phyloP scores from a whole-genome alignment of 1,140 invertebrate genomes.

The Myzus persicae region DNA sequence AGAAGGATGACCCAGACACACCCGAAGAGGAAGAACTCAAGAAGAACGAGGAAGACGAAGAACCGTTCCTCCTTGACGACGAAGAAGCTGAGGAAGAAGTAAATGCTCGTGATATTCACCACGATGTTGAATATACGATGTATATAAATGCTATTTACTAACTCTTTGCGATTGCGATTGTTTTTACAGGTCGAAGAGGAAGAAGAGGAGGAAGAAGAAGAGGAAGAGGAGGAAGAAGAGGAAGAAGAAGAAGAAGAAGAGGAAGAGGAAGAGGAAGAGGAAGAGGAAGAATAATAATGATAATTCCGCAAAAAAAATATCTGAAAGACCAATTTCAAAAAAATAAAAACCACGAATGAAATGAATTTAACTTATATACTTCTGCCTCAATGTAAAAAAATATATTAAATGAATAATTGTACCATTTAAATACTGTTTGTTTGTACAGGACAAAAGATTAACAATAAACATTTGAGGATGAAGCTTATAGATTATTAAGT shows the following conservation, averaged over 20 bases:
- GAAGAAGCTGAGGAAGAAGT: constrained; percentile 60
- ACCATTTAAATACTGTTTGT: constrained; percentile 45
- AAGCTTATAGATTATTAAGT: constrained; percentile 35
- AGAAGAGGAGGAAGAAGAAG: constrained; percentile 60
- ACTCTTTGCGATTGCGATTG: not conserved
- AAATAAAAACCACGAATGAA: constrained; percentile 1
- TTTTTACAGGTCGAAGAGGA: constrained; percentile 59
- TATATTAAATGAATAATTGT: constrained; percentile 48
- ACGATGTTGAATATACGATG: not conserved
- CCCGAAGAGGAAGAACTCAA: constrained; percentile 84
- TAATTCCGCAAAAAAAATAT: not conserved
- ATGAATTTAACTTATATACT: constrained; percentile 18
- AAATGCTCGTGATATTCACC: not conserved
- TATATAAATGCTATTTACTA: not conserved
- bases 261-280: constrained; percentile 60
- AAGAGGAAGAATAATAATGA: constrained; percentile 58
- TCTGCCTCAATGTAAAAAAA: constrained; percentile 57
- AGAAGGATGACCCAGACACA: constrained; percentile 83
- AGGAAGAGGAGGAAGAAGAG: constrained; percentile 59
- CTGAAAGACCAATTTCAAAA: constrained; percentile 36
- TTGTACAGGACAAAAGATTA: constrained; percentile 24
- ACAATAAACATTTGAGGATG: constrained; percentile 20
- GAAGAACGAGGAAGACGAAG: constrained; percentile 60
- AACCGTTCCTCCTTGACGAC: constrained; percentile 54
- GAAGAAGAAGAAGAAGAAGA: constrained; percentile 60